Conservation (phyloP, 2,797 vertebrate species). For the Typhlichthys eigenmanni region DNA sequence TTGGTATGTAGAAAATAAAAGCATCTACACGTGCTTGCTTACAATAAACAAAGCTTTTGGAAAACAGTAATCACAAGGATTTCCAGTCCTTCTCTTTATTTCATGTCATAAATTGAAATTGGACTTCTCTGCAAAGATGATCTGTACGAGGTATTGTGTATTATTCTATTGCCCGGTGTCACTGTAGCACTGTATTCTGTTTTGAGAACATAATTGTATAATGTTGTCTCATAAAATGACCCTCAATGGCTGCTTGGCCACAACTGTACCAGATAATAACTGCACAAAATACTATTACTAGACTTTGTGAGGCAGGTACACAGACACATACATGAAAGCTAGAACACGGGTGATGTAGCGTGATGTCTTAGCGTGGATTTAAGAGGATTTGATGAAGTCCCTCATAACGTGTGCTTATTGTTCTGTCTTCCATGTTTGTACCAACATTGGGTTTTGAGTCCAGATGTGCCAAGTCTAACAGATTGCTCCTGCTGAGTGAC, state of each 20-base stretch:
- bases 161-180: too few species aligned
- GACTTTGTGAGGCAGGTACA: constrained; percentile 1
- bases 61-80: constrained; percentile 24
- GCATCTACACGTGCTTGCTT: background rate
- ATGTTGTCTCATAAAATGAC: background rate
- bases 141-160: too few species aligned
- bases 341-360: constrained; percentile 34
- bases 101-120: too few species aligned
- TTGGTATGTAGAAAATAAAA: too few species aligned
- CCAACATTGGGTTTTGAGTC: constrained; percentile 45
- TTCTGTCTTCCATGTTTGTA: constrained; percentile 32
- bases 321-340: constrained; percentile 20
- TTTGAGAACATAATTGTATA: too few species aligned
- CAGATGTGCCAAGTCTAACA: constrained; percentile 45
- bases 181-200: too few species aligned
- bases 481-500: constrained; percentile 29
- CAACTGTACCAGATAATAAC: background rate
- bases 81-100: constrained; percentile 22
- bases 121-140: too few species aligned
- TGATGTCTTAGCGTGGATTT: constrained; percentile 59
- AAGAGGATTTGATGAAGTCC: constrained; percentile 65
- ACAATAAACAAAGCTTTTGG: constrained; percentile 37
- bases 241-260: background rate
- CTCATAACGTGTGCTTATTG: constrained; percentile 58
- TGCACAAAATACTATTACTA: background rate